Percentiles rank a stretch among this genome's conserved stretches.
Conservation (phyloP, 2,888 invertebrate genomes). For the Aspidapion aeneum region DNA sequence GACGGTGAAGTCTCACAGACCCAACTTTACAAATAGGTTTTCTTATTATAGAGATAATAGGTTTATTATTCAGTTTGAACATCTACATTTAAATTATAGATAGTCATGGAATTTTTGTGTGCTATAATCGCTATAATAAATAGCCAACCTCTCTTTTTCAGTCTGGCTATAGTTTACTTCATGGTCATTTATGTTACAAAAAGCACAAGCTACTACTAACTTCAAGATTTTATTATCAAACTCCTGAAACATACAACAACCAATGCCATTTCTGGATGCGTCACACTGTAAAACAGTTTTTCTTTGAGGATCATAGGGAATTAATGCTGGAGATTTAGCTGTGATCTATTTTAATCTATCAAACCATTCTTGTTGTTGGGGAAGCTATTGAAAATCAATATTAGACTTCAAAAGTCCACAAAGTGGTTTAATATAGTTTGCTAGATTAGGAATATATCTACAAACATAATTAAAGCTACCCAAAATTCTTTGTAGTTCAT, state of each 20-base stretch:
- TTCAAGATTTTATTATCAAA: conserved; percentile 5
- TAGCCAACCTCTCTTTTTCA: background rate
- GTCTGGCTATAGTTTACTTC: background rate
- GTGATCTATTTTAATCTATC: conserved; percentile 5
- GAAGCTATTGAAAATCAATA: conserved; percentile 6
- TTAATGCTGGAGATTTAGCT: conserved; percentile 6
- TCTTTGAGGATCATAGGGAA: background rate
- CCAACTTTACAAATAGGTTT: background rate
- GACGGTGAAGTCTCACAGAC: background rate
- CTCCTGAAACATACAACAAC: conserved; percentile 24
- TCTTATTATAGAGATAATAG: background rate
- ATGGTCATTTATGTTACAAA: background rate
- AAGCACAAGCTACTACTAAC: background rate
- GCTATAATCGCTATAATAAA: background rate
- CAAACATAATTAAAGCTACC: conserved; percentile 21
- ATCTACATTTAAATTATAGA: background rate
- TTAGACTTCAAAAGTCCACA: conserved; percentile 9
- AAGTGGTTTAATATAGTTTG: conserved; percentile 4
- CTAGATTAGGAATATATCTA: conserved; percentile 12
- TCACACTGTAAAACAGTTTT: conserved; percentile 21
- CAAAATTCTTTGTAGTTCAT: conserved; percentile 20
- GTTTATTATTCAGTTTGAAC: background rate
- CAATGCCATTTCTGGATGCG: conserved; percentile 21
- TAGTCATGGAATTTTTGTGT: background rate
- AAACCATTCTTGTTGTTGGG: conserved; percentile 1